These are phyloP conservation scores for Sebastes schlegelii DNA, from an alignment of 2,113 vertebrate species.

Conservation along the genomic window DNA sequence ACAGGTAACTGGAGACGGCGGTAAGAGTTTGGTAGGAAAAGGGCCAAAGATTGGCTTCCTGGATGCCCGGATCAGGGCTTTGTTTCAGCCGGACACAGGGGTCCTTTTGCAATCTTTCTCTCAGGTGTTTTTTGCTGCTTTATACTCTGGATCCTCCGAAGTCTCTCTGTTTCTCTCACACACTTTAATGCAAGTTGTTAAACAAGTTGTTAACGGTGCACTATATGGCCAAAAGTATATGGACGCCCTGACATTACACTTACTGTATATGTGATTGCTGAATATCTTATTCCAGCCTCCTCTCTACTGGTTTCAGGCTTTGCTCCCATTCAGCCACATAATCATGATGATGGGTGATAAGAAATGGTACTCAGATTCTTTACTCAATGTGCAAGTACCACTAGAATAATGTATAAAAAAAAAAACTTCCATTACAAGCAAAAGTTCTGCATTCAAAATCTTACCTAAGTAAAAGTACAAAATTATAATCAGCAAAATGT, in stretches of 20 bases:
- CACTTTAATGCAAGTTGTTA: neutral
- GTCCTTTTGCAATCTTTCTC: neutral
- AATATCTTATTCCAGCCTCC: neutral
- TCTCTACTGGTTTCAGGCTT: neutral
- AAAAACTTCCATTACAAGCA: no score
- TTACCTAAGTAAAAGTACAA: no score
- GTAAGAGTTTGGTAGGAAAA: slow-evolving; percentile 54
- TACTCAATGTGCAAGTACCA: no score
- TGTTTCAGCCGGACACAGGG: slow-evolving; percentile 1
- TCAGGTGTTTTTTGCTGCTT: neutral
- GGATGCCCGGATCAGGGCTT: slow-evolving; percentile 5
- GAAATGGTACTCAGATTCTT: no score
- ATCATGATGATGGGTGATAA: no score
- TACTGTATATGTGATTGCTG: neutral
- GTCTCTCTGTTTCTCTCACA: slow-evolving; percentile 22
- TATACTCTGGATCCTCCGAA: slow-evolving; percentile 2
- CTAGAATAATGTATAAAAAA: no score
- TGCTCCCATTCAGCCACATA: no score
- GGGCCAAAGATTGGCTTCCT: slow-evolving; percentile 53
- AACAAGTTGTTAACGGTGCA: neutral
- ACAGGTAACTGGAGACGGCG: slow-evolving; percentile 70
- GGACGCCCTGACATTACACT: neutral
- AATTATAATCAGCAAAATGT: no score
- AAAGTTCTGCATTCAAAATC: no score
- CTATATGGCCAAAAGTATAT: slow-evolving; percentile 10